Percentiles rank a stretch among this genome's conserved stretches.
Evolutionary conservation across 1,140 invertebrate genomes (phyloP).

Genomic region (Neuroterus valhalla): DNA sequence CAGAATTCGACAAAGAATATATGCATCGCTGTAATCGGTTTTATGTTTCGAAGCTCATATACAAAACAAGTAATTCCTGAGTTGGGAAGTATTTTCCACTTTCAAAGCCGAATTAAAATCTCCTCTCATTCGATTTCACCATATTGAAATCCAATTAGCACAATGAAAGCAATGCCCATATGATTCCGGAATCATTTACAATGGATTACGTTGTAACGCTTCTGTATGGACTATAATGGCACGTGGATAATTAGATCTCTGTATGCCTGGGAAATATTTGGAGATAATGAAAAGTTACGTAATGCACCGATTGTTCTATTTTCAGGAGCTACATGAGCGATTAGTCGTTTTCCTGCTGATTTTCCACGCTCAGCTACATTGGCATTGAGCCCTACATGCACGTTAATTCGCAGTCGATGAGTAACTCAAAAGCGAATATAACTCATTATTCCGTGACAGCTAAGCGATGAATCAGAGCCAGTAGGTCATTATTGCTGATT

Average conservation of each 20-base stretch:
- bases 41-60: no score
- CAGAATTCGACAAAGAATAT: no score
- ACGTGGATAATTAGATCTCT: constrained; percentile 60
- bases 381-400: constrained; percentile 13
- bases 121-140: neutral
- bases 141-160: constrained; percentile 25
- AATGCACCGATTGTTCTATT: constrained; percentile 20
- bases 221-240: constrained; percentile 25
- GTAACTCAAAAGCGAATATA: constrained; percentile 22
- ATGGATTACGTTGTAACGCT: constrained; percentile 15
- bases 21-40: no score
- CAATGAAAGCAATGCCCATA: constrained; percentile 3
- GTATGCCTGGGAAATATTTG: constrained; percentile 25
- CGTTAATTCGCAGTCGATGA: constrained; percentile 27
- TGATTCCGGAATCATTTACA: constrained; percentile 19
- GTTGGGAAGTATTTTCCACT: neutral
- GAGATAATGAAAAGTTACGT: constrained; percentile 35
- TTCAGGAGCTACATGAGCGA: constrained; percentile 32
- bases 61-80: no score
- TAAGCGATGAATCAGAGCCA: constrained; percentile 4
- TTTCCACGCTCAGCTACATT: constrained; percentile 28
- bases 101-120: neutral
- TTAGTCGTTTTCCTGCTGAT: constrained; percentile 38
- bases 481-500: neutral
- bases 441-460: constrained; percentile 23